phyloP scores from a whole-genome alignment of 2,113 vertebrate genomes.

The Hydrochoerus hydrochaeris region DNA sequence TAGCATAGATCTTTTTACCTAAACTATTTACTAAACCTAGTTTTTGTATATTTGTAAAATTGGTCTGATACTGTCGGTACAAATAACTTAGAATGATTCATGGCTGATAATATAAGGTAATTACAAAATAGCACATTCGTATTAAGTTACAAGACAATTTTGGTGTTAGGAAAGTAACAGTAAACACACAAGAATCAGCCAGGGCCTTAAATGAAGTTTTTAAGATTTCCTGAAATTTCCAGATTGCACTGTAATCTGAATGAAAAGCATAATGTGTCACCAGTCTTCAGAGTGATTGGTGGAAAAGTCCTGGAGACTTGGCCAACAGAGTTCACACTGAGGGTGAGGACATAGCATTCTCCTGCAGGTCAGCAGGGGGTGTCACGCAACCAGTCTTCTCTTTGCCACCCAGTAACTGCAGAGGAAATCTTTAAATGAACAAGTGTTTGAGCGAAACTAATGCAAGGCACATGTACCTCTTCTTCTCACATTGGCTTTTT shows the following conservation, averaged over 20 bases:
- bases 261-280: neutral
- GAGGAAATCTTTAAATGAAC: neutral
- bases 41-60: neutral
- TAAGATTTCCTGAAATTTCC: neutral
- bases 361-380: constrained; percentile 73
- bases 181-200: neutral
- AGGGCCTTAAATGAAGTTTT: neutral
- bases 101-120: neutral
- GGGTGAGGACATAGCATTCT: neutral
- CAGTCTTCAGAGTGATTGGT: neutral
- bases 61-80: neutral
- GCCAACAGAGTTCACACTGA: rapidly evolving
- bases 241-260: neutral
- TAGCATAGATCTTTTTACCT: neutral
- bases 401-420: neutral
- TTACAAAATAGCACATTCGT: neutral
- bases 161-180: neutral
- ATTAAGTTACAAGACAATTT: neutral
- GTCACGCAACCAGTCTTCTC: constrained; percentile 55
- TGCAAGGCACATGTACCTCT: neutral
- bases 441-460: neutral
- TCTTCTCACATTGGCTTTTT: neutral
- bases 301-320: neutral
- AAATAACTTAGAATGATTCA: constrained; percentile 16
- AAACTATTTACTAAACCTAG: neutral